These are phyloP conservation scores for Pogona vitticeps DNA, from an alignment of 2,113 vertebrate genomes.

Conservation along the genomic window DNA sequence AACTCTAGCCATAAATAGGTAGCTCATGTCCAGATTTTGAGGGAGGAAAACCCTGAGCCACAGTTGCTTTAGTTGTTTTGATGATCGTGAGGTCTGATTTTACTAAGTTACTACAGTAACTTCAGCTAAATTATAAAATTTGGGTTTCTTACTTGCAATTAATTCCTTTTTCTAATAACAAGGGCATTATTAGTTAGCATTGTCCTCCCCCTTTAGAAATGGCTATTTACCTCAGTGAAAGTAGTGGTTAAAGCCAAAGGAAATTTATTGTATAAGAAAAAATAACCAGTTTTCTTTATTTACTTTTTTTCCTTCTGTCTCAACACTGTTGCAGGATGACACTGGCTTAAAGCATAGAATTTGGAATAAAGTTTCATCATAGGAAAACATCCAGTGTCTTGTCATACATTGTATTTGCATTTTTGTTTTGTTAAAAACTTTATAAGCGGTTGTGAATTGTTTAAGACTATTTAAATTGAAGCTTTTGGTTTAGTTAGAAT, in stretches of 20 bases:
- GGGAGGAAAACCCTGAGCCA: no score
- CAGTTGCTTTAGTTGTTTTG: no score
- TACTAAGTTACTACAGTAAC: no score
- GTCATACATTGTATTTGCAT: constrained; percentile 7
- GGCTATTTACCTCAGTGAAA: constrained; percentile 25
- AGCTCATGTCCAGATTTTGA: no score
- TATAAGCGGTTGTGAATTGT: constrained; percentile 21
- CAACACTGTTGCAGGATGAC: neutral
- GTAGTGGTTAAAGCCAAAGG: constrained; percentile 36
- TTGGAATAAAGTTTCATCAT: constrained; percentile 23
- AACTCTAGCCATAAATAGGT: no score
- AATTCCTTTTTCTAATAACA: no score
- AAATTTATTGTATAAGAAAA: constrained; percentile 52
- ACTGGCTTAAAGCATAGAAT: neutral
- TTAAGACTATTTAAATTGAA: constrained; percentile 16
- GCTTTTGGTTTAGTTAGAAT: constrained; percentile 43
- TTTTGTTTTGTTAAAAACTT: constrained; percentile 28
- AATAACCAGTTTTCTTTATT: constrained; percentile 8
- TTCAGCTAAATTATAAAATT: no score
- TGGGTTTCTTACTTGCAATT: no score
- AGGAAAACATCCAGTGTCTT: constrained; percentile 37
- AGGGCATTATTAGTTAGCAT: no score
- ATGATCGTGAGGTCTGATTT: no score
- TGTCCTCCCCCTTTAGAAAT: neutral
- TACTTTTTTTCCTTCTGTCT: neutral